These are phyloP conservation scores for Rotaria sp. DNA, from an alignment of 2,888 invertebrate genomes.

Conservation along the genomic window DNA sequence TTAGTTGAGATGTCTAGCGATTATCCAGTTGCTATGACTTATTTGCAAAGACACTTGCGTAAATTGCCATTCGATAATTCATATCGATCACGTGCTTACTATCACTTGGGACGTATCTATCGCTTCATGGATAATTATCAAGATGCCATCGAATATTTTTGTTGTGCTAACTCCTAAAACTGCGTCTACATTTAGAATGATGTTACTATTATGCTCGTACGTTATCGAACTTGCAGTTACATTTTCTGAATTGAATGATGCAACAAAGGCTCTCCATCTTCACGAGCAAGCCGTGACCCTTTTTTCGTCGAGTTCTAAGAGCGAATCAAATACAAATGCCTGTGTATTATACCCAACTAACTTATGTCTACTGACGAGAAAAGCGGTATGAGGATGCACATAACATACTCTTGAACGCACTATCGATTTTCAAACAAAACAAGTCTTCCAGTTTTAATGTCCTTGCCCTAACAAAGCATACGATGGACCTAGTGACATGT, in stretches of 20 bases:
- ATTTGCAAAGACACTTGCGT: neutral
- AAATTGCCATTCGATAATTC: neutral
- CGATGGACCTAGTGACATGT: no score
- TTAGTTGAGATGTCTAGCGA: neutral
- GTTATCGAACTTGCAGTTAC: neutral
- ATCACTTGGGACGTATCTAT: neutral
- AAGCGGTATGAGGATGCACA: neutral
- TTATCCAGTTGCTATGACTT: neutral
- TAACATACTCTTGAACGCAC: no score
- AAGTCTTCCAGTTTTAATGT: no score
- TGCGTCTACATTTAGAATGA: accelerated
- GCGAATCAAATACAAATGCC: neutral
- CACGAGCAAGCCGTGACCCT: neutral
- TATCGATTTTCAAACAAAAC: no score
- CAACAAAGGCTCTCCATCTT: neutral
- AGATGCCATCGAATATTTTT: neutral
- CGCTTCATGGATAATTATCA: neutral
- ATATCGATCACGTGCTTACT: neutral
- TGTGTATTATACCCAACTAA: neutral
- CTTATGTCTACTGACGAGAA: neutral
- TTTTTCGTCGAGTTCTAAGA: no score
- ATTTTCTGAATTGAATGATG: neutral
- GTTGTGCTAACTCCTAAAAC: neutral
- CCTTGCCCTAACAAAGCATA: no score
- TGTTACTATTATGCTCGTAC: neutral